These are phyloP conservation scores for Gallirallus australis DNA, from an alignment of 2,797 vertebrate genomes.

Conservation along the genomic window DNA sequence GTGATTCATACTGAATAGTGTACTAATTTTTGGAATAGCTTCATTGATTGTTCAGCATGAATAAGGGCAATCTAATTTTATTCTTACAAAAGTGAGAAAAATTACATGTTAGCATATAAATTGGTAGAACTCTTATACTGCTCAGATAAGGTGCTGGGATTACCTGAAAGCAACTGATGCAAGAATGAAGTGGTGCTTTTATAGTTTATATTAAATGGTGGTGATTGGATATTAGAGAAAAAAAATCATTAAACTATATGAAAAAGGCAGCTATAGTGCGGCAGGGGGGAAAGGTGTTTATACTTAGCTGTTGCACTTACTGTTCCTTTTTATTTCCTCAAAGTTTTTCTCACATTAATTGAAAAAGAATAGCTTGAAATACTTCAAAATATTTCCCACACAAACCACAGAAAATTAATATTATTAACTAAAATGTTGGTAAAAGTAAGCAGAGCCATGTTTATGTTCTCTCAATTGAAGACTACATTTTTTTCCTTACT, in stretches of 20 bases:
- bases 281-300: too few relatives aligned
- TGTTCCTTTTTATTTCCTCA: background rate
- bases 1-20: background rate
- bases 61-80: background rate
- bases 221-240: background rate
- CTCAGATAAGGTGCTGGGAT: background rate
- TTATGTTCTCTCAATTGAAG: background rate
- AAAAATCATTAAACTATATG: background rate
- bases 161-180: background rate
- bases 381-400: background rate
- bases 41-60: background rate
- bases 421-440: background rate
- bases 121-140: background rate
- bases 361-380: background rate
- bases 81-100: background rate
- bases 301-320: background rate
- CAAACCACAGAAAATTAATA: background rate
- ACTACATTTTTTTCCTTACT: background rate
- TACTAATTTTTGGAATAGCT: background rate
- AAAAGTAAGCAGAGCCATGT: background rate
- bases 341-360: background rate
- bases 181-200: background rate
- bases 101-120: background rate
- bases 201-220: background rate
- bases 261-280: background rate